These are phyloP conservation scores for Sphaerophoria taeniata DNA, from an alignment of 2,888 invertebrate genomes.

Conservation along the genomic window DNA sequence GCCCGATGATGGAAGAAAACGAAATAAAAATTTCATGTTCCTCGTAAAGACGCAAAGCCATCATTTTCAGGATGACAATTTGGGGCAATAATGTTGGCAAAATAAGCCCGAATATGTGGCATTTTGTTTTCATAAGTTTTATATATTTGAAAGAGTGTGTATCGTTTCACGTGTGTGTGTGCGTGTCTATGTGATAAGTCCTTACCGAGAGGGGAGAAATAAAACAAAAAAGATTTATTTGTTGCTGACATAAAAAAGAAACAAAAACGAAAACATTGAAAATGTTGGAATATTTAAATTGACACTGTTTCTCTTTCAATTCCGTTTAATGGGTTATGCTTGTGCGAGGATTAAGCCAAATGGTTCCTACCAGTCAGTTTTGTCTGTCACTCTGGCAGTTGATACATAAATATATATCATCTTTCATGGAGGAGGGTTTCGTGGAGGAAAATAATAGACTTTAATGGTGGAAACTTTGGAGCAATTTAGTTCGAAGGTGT, in stretches of 20 bases:
- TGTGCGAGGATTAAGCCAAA: conserved; percentile 43
- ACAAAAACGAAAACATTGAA: not conserved
- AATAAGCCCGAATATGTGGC: conserved; percentile 1
- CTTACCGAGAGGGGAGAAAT: not conserved
- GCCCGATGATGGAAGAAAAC: no score
- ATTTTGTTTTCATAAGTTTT: not conserved
- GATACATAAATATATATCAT: no score
- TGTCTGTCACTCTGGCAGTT: no score
- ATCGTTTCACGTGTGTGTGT: not conserved
- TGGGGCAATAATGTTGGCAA: conserved; percentile 38
- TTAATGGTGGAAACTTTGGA: no score
- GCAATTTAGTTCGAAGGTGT: no score
- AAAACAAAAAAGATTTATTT: not conserved
- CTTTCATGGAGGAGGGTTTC: no score
- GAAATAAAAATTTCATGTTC: conserved; percentile 55
- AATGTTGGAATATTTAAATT: conserved; percentile 59
- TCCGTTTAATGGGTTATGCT: conserved; percentile 16
- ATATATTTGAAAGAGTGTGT: no score
- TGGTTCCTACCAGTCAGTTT: not conserved
- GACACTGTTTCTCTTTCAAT: conserved; percentile 39
- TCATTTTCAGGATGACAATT: conserved; percentile 60
- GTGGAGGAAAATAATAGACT: no score
- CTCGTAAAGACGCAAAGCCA: conserved; percentile 62
- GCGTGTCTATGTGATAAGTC: not conserved
- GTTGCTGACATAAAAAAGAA: not conserved